Conservation (phyloP, 2,888 invertebrate species). For the Boloria euphrosyne region DNA sequence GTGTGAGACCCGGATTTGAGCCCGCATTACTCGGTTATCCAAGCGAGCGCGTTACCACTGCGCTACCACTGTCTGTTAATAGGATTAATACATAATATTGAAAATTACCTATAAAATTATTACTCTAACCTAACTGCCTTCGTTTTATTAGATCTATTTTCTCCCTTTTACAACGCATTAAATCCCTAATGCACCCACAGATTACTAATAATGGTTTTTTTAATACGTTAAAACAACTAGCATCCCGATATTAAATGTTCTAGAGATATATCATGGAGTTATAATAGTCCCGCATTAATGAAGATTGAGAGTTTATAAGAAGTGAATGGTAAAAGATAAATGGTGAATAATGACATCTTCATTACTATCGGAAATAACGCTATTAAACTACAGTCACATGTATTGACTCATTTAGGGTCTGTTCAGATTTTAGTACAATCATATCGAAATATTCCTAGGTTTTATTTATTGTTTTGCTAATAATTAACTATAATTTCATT, state of each 20-base stretch:
- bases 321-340: slow-evolving; percentile 41
- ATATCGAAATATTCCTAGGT: too few relatives aligned
- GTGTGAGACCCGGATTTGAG: too few relatives aligned
- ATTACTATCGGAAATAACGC: slow-evolving; percentile 45
- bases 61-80: too few relatives aligned
- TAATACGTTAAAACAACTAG: slow-evolving; percentile 31
- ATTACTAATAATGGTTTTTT: slow-evolving; percentile 35
- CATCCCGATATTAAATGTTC: slow-evolving; percentile 1
- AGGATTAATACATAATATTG: too few relatives aligned
- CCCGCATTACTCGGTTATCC: too few relatives aligned
- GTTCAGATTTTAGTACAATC: slow-evolving; percentile 3
- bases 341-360: slow-evolving; percentile 48
- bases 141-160: slow-evolving; percentile 18
- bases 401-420: slow-evolving; percentile 35
- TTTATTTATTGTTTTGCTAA: too few relatives aligned
- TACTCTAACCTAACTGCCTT: not conserved
- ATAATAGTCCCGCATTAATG: slow-evolving; percentile 38
- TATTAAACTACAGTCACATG: slow-evolving; percentile 42
- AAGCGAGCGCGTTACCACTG: too few relatives aligned
- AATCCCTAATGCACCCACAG: slow-evolving; percentile 28
- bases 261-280: slow-evolving; percentile 21
- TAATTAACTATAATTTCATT: too few relatives aligned
- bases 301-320: slow-evolving; percentile 39
- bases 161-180: slow-evolving; percentile 6
- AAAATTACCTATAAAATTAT: not conserved